A percentile compares a stretch with the other conserved stretches of the same genome.
Evolutionary conservation across 2,113 vertebrate species (phyloP).

Genomic region (Machaerirhynchus nigripectus): DNA sequence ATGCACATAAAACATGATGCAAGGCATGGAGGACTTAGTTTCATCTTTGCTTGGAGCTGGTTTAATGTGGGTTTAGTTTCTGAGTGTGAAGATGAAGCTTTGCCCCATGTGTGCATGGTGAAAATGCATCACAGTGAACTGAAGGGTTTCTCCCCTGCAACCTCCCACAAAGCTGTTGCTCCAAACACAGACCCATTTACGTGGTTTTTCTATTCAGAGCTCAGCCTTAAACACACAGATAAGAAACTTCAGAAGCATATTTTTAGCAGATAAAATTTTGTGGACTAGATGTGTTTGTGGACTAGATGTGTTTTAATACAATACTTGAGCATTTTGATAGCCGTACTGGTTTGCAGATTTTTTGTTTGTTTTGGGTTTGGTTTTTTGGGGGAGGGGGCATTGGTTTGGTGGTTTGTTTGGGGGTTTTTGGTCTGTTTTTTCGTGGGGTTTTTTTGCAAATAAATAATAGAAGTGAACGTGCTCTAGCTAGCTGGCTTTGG

Average conservation of each 20-base stretch:
- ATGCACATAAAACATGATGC: background rate
- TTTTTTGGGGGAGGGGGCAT: background rate
- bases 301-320: background rate
- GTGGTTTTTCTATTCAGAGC: background rate
- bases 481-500: background rate
- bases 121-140: background rate
- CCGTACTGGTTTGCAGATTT: background rate
- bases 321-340: background rate
- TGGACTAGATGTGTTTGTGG: background rate
- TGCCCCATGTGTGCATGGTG: background rate
- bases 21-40: background rate
- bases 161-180: background rate
- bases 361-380: background rate
- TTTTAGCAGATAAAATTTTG: background rate
- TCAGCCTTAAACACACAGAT: background rate
- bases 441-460: background rate
- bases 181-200: background rate
- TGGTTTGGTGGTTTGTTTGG: background rate
- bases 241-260: background rate
- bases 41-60: background rate
- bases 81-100: background rate
- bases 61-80: background rate
- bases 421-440: background rate
- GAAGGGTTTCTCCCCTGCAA: background rate
- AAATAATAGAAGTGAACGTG: background rate